Base-by-base conservation (phyloP, 2,113 vertebrate species). In the Mastomys natalensis region DNA sequence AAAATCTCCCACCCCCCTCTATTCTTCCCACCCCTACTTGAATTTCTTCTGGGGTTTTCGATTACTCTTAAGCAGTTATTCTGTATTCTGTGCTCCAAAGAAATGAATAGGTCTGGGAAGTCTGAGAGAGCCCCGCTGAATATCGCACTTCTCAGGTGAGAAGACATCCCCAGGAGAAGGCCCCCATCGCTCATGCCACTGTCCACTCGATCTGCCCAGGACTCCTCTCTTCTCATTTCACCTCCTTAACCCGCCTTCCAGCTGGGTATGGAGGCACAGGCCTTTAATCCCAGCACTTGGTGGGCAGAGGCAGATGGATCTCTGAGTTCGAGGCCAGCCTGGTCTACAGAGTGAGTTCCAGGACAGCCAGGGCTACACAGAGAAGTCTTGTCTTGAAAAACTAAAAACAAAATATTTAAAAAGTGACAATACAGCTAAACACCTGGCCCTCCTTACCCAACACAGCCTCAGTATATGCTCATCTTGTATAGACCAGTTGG, bases 121-220 rank as follows among this genome's bases (percentile, higher is more conserved):
- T 37, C 34, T 11, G 10, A n/a, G 37, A 37, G 70, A 15, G 37
- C 37, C 21, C 21, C 6, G 11, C 7, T 13, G 11, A 40, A n/a
- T 40, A 21, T 13, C 53, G 0, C 31, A 16, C 11, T 62, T 87
- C 89, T 31, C 92, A 31, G 37, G 82, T n/a, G 48, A 80, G 31
- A n/a, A 70, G 34, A 70, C 16, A 40, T 29, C 78, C 68, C 64
- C 68, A 29, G 94, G 40, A 72, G 40, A 26, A 66, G 1, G 3
- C 58, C 60, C 53, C 13, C 4, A 53, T 8, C n/a, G 2, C 43
- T 51, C 16, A 24, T 0, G 19, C 48, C 74, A 74, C 74, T n/a
- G 2, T 26, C 9, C 24, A 22, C 2, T 1, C 0, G 7, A 3
- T 5, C 22, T 8, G 0, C 48, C 43, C 73, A 45, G 37, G 48